A percentile compares a stretch with the other conserved stretches of the same genome.
Evolutionary conservation across 2,888 invertebrate species (phyloP).

Genomic region (Eilema depressum): DNA sequence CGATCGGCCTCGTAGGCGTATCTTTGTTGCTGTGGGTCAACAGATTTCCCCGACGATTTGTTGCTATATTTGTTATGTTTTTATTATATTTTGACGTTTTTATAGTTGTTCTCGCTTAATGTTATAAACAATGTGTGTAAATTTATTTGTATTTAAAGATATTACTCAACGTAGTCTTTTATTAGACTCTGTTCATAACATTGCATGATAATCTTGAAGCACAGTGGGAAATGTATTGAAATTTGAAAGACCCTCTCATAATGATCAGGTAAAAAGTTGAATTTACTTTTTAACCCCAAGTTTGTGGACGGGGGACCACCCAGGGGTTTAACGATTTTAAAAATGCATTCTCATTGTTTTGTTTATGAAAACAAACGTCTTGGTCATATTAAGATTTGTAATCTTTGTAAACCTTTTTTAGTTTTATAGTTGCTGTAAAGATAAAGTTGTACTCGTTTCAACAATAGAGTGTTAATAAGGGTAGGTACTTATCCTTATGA

Average conservation of each 20-base stretch:
- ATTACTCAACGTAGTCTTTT: conserved; percentile 24
- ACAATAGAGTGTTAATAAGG: conserved; percentile 39
- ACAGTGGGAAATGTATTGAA: conserved; percentile 28
- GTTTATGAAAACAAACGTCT: conserved; percentile 57
- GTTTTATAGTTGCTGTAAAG: conserved; percentile 40
- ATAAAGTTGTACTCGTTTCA: conserved; percentile 34
- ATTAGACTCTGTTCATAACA: not conserved
- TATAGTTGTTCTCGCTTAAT: conserved; percentile 48
- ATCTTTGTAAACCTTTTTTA: conserved; percentile 54
- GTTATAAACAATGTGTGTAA: conserved; percentile 26
- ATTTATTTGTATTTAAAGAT: conserved; percentile 54
- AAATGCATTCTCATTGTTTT: conserved; percentile 71
- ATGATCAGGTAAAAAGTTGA: conserved; percentile 45
- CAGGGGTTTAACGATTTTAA: conserved; percentile 53
- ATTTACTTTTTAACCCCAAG: conserved; percentile 53
- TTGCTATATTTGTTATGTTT: conserved; percentile 44
- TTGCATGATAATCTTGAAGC: conserved; percentile 26
- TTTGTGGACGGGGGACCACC: conserved; percentile 61
- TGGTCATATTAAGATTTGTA: conserved; percentile 67
- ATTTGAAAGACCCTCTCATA: conserved; percentile 30
- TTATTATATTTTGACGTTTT: conserved; percentile 55
- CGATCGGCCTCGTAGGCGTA: conserved; percentile 33
- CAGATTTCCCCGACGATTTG: conserved; percentile 59
- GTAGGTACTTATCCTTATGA: conserved; percentile 31
- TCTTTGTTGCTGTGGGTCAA: conserved; percentile 60